Conservation (phyloP, 2,797 vertebrate species). For the Champsocephalus gunnari region DNA sequence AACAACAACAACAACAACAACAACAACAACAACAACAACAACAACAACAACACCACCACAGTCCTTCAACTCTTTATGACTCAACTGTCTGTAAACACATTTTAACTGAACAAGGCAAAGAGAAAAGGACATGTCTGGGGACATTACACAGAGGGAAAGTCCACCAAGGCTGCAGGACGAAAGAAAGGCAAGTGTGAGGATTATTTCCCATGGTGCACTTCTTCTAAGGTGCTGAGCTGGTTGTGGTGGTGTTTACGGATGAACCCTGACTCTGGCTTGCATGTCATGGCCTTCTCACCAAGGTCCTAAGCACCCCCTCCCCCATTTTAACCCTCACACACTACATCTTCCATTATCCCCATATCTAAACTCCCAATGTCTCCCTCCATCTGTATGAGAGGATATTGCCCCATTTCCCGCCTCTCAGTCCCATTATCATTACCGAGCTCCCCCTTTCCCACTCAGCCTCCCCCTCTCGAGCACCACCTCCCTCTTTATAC, state of each 20-base stretch:
- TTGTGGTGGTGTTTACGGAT: slow-evolving; percentile 50
- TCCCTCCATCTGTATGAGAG: neutral
- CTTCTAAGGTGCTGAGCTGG: slow-evolving; percentile 16
- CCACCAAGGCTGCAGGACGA: slow-evolving; percentile 34
- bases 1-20: too few species aligned
- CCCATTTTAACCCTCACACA: slow-evolving; percentile 13
- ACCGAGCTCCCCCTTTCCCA: slow-evolving; percentile 33
- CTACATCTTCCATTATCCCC: slow-evolving; percentile 32
- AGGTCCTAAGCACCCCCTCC: slow-evolving; percentile 18
- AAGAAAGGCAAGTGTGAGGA: slow-evolving; percentile 41
- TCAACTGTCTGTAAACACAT: slow-evolving; percentile 26
- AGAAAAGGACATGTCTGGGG: slow-evolving; percentile 18
- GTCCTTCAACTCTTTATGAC: slow-evolving; percentile 30
- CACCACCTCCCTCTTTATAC: slow-evolving; percentile 12
- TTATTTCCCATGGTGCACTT: slow-evolving; percentile 64
- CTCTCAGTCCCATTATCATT: slow-evolving; percentile 35
- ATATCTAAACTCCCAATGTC: slow-evolving; percentile 12
- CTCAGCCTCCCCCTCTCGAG: slow-evolving; percentile 10
- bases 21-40: slow-evolving; percentile 14
- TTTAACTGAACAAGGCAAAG: slow-evolving; percentile 19
- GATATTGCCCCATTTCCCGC: slow-evolving; percentile 22
- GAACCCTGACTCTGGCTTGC: slow-evolving; percentile 41
- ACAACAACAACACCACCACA: slow-evolving; percentile 8
- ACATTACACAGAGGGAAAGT: slow-evolving; percentile 12
- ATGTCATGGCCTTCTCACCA: slow-evolving; percentile 47